Evolutionary conservation across 2,888 invertebrate species (phyloP).

Genomic region (Elysia crispata): DNA sequence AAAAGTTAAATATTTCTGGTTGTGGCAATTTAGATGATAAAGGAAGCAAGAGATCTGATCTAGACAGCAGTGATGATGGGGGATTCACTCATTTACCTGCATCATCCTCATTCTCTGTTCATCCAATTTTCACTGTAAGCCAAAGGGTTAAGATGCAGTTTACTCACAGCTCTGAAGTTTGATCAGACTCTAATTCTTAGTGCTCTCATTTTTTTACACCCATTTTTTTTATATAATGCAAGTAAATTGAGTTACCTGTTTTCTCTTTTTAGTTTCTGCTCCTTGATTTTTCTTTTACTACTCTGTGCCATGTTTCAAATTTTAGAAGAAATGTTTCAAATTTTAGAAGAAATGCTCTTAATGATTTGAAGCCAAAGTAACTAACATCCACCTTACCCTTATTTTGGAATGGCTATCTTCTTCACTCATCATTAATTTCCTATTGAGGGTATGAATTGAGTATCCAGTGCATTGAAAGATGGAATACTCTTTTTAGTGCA

Average conservation of each 20-base stretch:
- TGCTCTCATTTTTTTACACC: too few relatives aligned
- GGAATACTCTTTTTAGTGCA: too few relatives aligned
- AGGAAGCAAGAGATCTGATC: neutral
- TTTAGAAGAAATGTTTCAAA: too few relatives aligned
- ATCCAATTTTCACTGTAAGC: slow-evolving; percentile 74
- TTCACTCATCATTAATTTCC: slow-evolving; percentile 60
- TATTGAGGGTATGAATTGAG: too few relatives aligned
- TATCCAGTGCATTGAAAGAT: too few relatives aligned
- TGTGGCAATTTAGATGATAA: neutral
- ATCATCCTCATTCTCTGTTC: slow-evolving; percentile 29
- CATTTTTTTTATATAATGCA: too few relatives aligned
- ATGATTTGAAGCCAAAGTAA: too few relatives aligned
- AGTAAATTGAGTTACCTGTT: too few relatives aligned
- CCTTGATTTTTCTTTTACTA: too few relatives aligned
- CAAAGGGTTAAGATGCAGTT: slow-evolving; percentile 74
- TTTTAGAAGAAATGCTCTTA: too few relatives aligned
- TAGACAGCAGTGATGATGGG: neutral
- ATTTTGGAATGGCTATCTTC: slow-evolving; percentile 91
- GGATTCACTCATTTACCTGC: neutral
- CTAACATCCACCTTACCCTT: slow-evolving; percentile 81
- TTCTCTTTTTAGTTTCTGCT: too few relatives aligned
- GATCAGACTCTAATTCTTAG: neutral
- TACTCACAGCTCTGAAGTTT: slow-evolving; percentile 49
- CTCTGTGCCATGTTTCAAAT: too few relatives aligned
- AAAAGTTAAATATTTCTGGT: neutral